Evolutionary conservation across 2,113 vertebrate genomes (phyloP).

Genomic region (Oncorhynchus tshawytscha): DNA sequence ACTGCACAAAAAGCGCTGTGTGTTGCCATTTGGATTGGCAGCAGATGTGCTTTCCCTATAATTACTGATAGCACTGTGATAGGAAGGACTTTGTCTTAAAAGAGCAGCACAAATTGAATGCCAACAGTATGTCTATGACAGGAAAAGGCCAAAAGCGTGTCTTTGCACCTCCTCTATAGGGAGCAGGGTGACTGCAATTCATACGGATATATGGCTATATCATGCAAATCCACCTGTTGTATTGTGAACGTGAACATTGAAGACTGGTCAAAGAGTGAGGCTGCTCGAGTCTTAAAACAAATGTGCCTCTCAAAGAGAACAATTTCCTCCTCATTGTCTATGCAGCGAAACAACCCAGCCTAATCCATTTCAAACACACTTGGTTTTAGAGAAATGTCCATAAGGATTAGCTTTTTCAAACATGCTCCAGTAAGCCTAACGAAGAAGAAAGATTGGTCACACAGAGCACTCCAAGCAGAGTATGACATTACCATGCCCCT

Average conservation of each 20-base stretch:
- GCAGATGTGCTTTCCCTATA: neutral
- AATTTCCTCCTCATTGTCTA: neutral
- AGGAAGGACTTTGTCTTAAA: neutral
- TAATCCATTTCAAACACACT: constrained; percentile 11
- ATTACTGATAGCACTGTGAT: neutral
- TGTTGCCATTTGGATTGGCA: neutral
- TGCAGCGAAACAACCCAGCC: neutral
- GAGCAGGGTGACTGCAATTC: no score
- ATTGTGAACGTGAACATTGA: neutral
- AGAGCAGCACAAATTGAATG: no score
- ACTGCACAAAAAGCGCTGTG: neutral
- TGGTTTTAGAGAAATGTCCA: neutral
- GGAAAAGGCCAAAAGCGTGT: no score
- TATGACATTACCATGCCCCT: neutral
- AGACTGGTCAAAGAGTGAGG: neutral
- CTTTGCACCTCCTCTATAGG: no score
- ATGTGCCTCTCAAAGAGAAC: neutral
- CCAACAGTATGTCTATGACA: no score
- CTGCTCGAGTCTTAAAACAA: neutral
- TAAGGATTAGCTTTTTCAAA: constrained; percentile 1
- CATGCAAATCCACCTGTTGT: no score
- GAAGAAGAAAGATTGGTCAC: neutral
- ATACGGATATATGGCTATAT: no score
- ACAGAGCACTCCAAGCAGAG: neutral
- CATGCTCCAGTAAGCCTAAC: constrained; percentile 1